phyloP scores from a whole-genome alignment of 2,888 invertebrate species.

The Scaeva pyrastri region DNA sequence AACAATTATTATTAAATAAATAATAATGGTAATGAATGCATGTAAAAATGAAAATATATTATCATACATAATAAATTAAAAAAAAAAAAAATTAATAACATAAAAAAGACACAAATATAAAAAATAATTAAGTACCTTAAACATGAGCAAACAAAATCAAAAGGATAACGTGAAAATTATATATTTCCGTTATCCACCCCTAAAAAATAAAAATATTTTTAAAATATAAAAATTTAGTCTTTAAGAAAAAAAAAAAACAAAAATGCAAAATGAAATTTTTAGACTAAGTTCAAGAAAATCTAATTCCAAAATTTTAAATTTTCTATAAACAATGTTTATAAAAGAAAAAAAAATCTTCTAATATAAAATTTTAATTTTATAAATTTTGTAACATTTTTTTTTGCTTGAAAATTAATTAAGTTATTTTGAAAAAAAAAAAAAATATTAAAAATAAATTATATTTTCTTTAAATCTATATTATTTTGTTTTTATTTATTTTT shows the following conservation, averaged over 20 bases:
- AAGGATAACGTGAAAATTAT: constrained; percentile 78
- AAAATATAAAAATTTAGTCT: constrained; percentile 48
- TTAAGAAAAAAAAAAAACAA: constrained; percentile 39
- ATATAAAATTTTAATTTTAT: constrained; percentile 26
- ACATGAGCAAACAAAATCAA: constrained; percentile 82
- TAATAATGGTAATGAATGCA: constrained; percentile 13
- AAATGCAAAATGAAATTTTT: constrained; percentile 26
- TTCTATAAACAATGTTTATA: constrained; percentile 21
- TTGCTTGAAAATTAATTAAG: background rate
- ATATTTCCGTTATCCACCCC: constrained; percentile 76
- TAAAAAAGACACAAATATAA: constrained; percentile 32
- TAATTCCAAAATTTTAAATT: constrained; percentile 19
- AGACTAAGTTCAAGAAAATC: constrained; percentile 27
- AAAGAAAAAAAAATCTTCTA: background rate
- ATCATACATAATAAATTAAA: constrained; percentile 44
- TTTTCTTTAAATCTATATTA: constrained; percentile 4
- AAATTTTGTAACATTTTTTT: constrained; percentile 24
- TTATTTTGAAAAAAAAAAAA: background rate
- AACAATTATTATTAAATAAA: constrained; percentile 12
- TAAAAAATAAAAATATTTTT: constrained; percentile 56
- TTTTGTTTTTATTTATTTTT: constrained; percentile 34
- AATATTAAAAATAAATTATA: background rate
- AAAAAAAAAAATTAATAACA: constrained; percentile 49
- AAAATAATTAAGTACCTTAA: constrained; percentile 72
- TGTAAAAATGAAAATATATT: constrained; percentile 42